These are phyloP conservation scores for Taxidea taxus DNA, from an alignment of 2,113 vertebrate species.

Conservation along the genomic window DNA sequence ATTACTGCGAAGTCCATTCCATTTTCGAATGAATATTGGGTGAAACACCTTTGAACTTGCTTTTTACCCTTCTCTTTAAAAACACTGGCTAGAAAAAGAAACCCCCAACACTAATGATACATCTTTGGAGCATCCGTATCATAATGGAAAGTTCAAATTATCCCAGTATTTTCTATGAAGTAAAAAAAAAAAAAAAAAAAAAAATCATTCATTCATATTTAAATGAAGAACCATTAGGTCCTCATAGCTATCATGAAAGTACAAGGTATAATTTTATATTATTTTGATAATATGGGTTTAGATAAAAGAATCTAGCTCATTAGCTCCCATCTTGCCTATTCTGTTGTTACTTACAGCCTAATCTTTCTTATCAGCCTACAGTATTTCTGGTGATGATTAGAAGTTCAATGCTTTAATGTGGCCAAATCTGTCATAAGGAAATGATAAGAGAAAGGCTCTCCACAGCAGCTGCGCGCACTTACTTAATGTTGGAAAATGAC, in stretches of 20 bases:
- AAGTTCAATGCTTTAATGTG: conserved; percentile 84
- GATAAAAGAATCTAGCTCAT: conserved; percentile 87
- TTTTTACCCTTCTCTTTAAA: conserved; percentile 29
- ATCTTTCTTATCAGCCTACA: conserved; percentile 81
- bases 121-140: conserved; percentile 58
- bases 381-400: conserved; percentile 81
- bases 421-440: conserved; percentile 85
- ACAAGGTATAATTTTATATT: conserved; percentile 88
- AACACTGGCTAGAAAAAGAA: conserved; percentile 38
- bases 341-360: conserved; percentile 83
- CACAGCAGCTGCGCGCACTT: conserved; percentile 79
- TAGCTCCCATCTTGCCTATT: conserved; percentile 84
- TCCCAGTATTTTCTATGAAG: conserved; percentile 77
- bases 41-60: neutral
- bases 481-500: conserved; percentile 84
- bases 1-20: neutral
- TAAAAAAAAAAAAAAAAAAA: conserved; percentile 80
- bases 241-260: conserved; percentile 80
- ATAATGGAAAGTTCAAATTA: conserved; percentile 80
- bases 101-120: conserved; percentile 41
- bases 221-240: conserved; percentile 86
- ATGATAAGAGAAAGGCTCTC: conserved; percentile 81
- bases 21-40: neutral
- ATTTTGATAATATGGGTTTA: conserved; percentile 85
- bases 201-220: conserved; percentile 83